These are phyloP conservation scores for Anodontia alba DNA, from an alignment of 2,888 invertebrate species.

Conservation along the genomic window DNA sequence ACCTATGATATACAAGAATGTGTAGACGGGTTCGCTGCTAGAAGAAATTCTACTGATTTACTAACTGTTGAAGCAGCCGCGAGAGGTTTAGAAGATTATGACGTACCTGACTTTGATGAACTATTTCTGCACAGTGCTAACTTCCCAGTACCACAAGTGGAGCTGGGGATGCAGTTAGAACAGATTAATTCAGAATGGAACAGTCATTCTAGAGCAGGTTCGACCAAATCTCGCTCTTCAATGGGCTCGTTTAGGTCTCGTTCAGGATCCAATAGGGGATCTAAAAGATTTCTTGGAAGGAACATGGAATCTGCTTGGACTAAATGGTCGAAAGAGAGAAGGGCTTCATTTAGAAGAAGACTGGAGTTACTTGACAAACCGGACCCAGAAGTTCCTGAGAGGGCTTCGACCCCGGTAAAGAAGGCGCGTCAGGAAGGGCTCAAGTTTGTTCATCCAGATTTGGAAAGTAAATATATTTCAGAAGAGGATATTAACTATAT, in stretches of 20 bases:
- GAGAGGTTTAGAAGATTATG: slow-evolving; percentile 24
- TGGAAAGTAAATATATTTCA: slow-evolving; percentile 76
- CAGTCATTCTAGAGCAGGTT: slow-evolving; percentile 56
- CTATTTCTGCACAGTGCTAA: slow-evolving; percentile 61
- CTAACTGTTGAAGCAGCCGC: slow-evolving; percentile 1
- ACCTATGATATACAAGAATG: not conserved
- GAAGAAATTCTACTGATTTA: not conserved
- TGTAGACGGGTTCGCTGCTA: not conserved
- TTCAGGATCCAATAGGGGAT: slow-evolving; percentile 68
- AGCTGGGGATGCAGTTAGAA: slow-evolving; percentile 64
- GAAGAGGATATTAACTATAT: slow-evolving; percentile 79
- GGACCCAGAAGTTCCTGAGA: slow-evolving; percentile 65
- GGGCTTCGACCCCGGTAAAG: slow-evolving; percentile 83
- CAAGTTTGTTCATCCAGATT: slow-evolving; percentile 79
- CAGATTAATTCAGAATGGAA: slow-evolving; percentile 72
- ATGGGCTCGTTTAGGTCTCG: slow-evolving; percentile 72
- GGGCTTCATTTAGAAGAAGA: slow-evolving; percentile 78
- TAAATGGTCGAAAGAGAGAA: slow-evolving; percentile 77
- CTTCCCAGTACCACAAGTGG: slow-evolving; percentile 37
- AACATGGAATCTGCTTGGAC: slow-evolving; percentile 74
- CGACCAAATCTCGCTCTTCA: slow-evolving; percentile 64
- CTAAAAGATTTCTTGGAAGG: slow-evolving; percentile 66
- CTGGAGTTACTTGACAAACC: slow-evolving; percentile 77
- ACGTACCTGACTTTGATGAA: slow-evolving; percentile 64
- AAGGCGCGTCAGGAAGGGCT: slow-evolving; percentile 82